Evolutionary conservation across 1,140 invertebrate species (phyloP).

Genomic region (Drosophila asahinai): DNA sequence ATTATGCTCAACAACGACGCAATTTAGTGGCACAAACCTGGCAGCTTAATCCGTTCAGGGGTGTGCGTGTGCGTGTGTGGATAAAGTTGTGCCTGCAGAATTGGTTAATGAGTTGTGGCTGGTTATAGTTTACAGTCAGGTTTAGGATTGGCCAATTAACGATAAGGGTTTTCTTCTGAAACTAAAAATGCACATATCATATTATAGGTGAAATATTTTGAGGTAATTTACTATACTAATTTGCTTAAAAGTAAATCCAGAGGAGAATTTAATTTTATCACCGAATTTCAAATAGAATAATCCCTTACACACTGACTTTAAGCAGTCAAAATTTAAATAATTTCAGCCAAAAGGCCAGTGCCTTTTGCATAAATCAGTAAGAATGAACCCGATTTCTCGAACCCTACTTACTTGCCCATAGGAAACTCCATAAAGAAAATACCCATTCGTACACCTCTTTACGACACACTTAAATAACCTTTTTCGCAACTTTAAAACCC

Average conservation of each 20-base stretch:
- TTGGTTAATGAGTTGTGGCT: constrained; percentile 37
- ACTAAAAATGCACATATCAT: no score
- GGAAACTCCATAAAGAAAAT: constrained; percentile 4
- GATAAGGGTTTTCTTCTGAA: not conserved
- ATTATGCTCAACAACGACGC: constrained; percentile 55
- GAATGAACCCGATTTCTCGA: not conserved
- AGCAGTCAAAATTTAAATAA: not conserved
- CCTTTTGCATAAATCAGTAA: constrained; percentile 6
- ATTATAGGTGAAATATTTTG: not conserved
- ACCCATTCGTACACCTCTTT: constrained; percentile 16
- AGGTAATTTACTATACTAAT: not conserved
- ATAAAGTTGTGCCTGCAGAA: constrained; percentile 24
- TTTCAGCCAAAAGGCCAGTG: not conserved
- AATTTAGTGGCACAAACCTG: constrained; percentile 40
- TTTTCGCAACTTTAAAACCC: constrained; percentile 34
- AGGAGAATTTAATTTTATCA: no score
- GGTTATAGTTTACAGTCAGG: not conserved
- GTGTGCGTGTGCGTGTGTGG: constrained; percentile 13
- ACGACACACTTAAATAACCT: constrained; percentile 18
- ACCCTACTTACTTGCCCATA: constrained; percentile 6
- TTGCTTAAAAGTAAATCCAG: no score
- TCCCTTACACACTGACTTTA: no score
- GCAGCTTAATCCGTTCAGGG: constrained; percentile 22
- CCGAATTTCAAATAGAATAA: not conserved
- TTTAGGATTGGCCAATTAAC: not conserved